phyloP scores from a whole-genome alignment of 2,888 invertebrate genomes.

The Notodonta dromedarius region DNA sequence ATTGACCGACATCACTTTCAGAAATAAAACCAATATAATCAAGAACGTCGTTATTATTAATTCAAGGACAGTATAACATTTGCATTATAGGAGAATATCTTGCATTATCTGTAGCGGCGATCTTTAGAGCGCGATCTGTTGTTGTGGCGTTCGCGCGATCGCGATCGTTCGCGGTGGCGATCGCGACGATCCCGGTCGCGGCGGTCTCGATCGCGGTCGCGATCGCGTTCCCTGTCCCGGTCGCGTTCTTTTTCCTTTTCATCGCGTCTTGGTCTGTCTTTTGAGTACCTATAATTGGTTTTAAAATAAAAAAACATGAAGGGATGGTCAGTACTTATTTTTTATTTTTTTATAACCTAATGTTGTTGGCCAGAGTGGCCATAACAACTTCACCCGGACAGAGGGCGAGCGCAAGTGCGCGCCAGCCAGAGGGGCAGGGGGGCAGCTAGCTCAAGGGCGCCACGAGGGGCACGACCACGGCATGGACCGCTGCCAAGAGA shows the following conservation, averaged over 20 bases:
- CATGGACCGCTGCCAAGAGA: no score
- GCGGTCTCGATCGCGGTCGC: conserved; percentile 48
- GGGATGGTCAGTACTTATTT: no score
- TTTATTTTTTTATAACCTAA: no score
- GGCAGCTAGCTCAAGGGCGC: no score
- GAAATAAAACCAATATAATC: conserved; percentile 21
- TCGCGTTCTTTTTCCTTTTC: conserved; percentile 59
- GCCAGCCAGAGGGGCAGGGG: no score
- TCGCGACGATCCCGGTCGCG: conserved; percentile 57
- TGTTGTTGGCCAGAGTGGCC: no score
- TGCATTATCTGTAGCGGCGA: conserved; percentile 73
- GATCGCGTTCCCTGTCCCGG: conserved; percentile 41
- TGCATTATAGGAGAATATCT: conserved; percentile 33
- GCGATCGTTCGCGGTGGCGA: conserved; percentile 62
- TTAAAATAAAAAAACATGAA: no score
- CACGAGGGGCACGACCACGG: no score
- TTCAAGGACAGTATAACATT: conserved; percentile 54
- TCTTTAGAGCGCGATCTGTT: conserved; percentile 69
- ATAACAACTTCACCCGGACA: no score
- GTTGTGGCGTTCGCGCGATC: conserved; percentile 50
- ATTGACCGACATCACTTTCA: neutral
- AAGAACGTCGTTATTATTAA: conserved; percentile 63
- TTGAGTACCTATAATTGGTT: conserved; percentile 63
- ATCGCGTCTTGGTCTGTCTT: conserved; percentile 73
- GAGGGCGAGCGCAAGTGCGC: no score